Evolutionary conservation across 2,113 vertebrate species (phyloP).

Genomic region (Amblyopsis rosae): DNA sequence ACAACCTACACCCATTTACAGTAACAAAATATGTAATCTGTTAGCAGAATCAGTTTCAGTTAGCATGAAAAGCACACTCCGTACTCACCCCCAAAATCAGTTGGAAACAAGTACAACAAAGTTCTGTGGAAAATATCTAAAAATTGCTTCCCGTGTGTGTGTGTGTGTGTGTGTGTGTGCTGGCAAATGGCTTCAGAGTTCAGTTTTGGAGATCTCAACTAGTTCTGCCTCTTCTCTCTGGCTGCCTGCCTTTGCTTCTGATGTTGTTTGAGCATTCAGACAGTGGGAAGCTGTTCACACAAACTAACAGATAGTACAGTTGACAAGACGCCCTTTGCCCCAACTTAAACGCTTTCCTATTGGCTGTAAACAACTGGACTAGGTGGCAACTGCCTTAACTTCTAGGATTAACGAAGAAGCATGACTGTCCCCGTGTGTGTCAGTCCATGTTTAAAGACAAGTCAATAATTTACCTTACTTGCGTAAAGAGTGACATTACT

Average conservation of each 20-base stretch:
- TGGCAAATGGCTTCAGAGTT: no score
- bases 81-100: no score
- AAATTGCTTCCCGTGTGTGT: not conserved
- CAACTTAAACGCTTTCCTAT: constrained; percentile 24
- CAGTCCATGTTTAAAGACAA: not conserved
- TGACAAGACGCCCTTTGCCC: constrained; percentile 50
- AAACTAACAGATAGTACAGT: constrained; percentile 32
- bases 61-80: no score
- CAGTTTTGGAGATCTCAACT: not conserved
- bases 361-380: constrained; percentile 35
- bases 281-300: constrained; percentile 14
- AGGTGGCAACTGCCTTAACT: constrained; percentile 33
- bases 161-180: not conserved
- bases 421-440: not conserved
- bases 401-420: not conserved
- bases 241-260: constrained; percentile 1
- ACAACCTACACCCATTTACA: no score
- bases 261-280: constrained; percentile 16
- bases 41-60: no score
- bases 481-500: no score
- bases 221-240: not conserved
- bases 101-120: no score
- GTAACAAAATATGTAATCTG: no score
- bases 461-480: no score
- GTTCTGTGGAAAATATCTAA: no score